These are phyloP conservation scores for Pemphigus obesinymphae DNA, from an alignment of 1,140 invertebrate species.

Conservation along the genomic window DNA sequence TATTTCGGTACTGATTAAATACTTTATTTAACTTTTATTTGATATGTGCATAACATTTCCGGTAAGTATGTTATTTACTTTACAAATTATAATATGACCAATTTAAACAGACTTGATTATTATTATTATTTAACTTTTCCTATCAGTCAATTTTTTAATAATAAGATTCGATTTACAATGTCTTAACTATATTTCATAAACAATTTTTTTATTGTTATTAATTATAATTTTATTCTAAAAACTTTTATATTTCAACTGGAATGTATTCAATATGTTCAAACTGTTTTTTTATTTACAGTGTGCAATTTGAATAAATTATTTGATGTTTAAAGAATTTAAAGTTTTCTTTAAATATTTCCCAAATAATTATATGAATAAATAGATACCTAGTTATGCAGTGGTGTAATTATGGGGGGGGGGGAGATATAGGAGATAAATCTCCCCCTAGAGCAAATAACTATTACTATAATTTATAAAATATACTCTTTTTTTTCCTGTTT, in stretches of 20 bases:
- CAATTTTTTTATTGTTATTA: constrained; percentile 13
- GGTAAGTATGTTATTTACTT: not conserved
- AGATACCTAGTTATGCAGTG: too few relatives aligned
- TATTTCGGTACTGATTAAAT: constrained; percentile 94
- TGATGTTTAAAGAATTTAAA: not conserved
- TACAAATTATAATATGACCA: not conserved
- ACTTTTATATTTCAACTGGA: not conserved
- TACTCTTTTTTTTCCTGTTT: too few relatives aligned
- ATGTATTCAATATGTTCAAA: not conserved
- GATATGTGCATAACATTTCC: not conserved
- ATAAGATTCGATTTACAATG: not conserved
- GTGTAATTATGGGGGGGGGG: too few relatives aligned
- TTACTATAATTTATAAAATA: too few relatives aligned
- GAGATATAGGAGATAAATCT: too few relatives aligned
- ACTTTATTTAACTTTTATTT: constrained; percentile 1
- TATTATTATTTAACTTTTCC: not conserved
- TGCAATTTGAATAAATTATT: constrained; percentile 2
- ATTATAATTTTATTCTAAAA: not conserved
- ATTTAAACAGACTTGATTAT: constrained; percentile 3
- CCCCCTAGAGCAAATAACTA: too few relatives aligned
- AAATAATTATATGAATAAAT: too few relatives aligned
- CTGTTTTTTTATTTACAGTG: not conserved
- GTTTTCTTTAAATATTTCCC: too few relatives aligned
- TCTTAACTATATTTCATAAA: not conserved
- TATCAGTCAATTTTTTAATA: constrained; percentile 6